Evolutionary conservation across 2,113 vertebrate genomes (phyloP), one percentile per base, ranked within the genome.

Genomic region (Syngnathoides biaculeatus): DNA sequence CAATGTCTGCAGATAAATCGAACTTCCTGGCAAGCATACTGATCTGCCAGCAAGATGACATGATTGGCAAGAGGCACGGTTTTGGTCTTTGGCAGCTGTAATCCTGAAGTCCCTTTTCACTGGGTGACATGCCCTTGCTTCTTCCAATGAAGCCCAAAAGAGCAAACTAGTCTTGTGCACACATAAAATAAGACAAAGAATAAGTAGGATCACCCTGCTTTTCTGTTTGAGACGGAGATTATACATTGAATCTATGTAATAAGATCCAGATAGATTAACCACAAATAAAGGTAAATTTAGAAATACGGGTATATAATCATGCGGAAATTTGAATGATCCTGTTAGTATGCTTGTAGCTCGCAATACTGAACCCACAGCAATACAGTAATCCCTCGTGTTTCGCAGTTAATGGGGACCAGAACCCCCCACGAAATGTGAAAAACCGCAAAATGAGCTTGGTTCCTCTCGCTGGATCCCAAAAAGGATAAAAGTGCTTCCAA

Each of bases 21-120:
- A 56, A 76, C 74, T 79, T 83, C 8, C 80, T 86, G 82, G 79
- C 78, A 72, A 40, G 48, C 53, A 19, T 38, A 58, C 66, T 74
- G 79, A 85, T 87, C 82, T 77, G 74, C 77, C 80, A 81, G 74
- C 79, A 79, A 83, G 74, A 79, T 77, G 78, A 80, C 78, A 79
- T 83, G 83, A 84, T 75, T 87, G 81, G 85, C 82, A 80, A 55
- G 19, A 20, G 64, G 39, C 38, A 79, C 30, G 67, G 66, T 83
- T 81, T 78, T 67, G 72, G 70, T 72, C 55, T 87, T 79, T 80
- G 80, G 78, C 80, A 82, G 80, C 52, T 77, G 74, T 61, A 61
- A 70, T 64, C 69, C 65, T 65, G 48, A 70, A 69, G 74, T 84
- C 73, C 45, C 63, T 80, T 82, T 83, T 65, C 68, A 79, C 68